Conservation (phyloP, 2,888 invertebrate species). For the Trypoxylon attenuatum region DNA sequence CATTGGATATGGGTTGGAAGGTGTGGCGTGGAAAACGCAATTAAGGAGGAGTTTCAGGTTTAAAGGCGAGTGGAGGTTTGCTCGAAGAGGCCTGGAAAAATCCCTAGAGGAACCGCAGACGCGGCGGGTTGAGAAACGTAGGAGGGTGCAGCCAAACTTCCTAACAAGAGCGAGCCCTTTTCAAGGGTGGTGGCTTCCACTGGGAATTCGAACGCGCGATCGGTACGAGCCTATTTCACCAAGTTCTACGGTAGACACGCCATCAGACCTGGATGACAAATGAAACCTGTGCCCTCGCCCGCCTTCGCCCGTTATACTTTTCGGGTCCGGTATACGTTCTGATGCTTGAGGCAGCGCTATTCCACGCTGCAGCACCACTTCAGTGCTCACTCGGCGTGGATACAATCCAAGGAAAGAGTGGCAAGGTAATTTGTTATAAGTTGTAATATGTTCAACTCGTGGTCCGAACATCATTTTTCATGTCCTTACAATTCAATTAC, state of each 20-base stretch:
- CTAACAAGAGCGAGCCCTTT: conserved; percentile 24
- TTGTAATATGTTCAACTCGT: too few relatives aligned
- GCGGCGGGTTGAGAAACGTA: too few relatives aligned
- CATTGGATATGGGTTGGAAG: conserved; percentile 5
- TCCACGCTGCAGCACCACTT: too few relatives aligned
- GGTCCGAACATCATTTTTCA: too few relatives aligned
- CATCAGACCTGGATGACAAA: conserved; percentile 41
- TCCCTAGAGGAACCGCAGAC: conserved; percentile 11
- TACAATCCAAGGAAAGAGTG: too few relatives aligned
- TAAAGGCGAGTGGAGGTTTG: conserved; percentile 22
- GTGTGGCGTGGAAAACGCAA: conserved; percentile 28
- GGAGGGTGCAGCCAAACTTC: conserved; percentile 9
- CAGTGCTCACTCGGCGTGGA: too few relatives aligned
- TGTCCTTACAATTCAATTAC: too few relatives aligned
- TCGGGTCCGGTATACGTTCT: too few relatives aligned
- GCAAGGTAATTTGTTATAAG: too few relatives aligned
- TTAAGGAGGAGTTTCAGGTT: conserved; percentile 25
- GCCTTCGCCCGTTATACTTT: neutral
- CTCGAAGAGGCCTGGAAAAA: conserved; percentile 7
- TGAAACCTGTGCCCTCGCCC: conserved; percentile 19
- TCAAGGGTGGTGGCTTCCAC: conserved; percentile 13
- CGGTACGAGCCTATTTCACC: conserved; percentile 33
- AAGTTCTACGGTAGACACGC: conserved; percentile 34
- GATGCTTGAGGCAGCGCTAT: too few relatives aligned
- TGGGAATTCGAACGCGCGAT: conserved; percentile 29